Evolutionary conservation across 2,797 vertebrate species (phyloP).

Genomic region (Sus cebifrons): DNA sequence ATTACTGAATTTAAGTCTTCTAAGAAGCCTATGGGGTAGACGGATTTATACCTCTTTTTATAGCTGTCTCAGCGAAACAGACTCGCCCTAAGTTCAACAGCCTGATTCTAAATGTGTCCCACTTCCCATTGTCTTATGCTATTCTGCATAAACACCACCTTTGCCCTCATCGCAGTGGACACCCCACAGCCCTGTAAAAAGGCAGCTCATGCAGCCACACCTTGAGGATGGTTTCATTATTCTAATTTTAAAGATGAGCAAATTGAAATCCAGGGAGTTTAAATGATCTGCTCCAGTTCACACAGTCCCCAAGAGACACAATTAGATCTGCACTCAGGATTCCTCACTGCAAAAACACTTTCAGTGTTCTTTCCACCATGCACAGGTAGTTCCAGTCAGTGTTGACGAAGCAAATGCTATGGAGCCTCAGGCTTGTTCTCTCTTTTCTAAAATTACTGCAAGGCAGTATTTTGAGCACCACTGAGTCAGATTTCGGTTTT

Average conservation of each 20-base stretch:
- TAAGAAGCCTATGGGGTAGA: not conserved
- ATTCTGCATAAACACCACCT: slow-evolving; percentile 47
- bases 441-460: slow-evolving; percentile 58
- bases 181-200: not conserved
- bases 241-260: slow-evolving; percentile 56
- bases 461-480: slow-evolving; percentile 68
- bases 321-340: slow-evolving; percentile 51
- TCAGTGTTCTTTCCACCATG: not conserved
- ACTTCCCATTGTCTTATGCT: not conserved
- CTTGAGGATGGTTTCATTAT: slow-evolving; percentile 30
- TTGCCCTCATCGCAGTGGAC: not conserved
- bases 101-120: slow-evolving; percentile 7
- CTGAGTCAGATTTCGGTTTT: slow-evolving; percentile 73
- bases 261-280: not conserved
- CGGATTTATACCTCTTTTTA: not conserved
- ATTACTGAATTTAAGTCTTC: slow-evolving; percentile 30
- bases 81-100: not conserved
- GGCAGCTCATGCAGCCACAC: not conserved
- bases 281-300: not conserved
- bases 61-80: not conserved
- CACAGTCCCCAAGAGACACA: not conserved
- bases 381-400: not conserved
- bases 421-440: not conserved
- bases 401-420: not conserved
- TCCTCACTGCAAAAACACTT: slow-evolving; percentile 16